A percentile compares a stretch with the other conserved stretches of the same genome.
Conservation (phyloP, 2,888 invertebrate species). For the Dusona sp. region DNA sequence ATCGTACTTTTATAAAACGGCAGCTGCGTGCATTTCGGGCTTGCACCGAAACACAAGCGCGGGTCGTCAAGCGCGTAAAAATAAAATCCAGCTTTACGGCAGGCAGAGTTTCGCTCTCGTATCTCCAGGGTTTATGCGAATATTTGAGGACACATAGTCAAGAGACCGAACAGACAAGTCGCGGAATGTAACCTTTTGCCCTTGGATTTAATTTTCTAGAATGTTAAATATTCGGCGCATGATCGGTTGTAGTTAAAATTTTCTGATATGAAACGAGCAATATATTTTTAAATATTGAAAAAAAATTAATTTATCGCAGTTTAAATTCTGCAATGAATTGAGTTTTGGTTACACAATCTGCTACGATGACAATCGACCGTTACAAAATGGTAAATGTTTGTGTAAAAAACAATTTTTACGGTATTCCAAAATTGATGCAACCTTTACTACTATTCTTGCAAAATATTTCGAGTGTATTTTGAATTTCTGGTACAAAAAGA, state of each 20-base stretch:
- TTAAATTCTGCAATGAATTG: too few species aligned
- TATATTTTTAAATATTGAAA: background rate
- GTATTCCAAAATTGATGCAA: too few species aligned
- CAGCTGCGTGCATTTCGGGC: conserved; percentile 57
- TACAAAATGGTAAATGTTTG: too few species aligned
- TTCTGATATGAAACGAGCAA: too few species aligned
- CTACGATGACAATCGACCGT: background rate
- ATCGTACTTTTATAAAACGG: conserved; percentile 37
- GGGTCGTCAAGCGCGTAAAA: conserved; percentile 58
- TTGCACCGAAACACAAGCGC: conserved; percentile 33
- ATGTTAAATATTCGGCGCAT: background rate
- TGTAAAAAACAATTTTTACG: too few species aligned
- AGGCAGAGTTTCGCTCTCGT: conserved; percentile 28
- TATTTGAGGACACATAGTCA: background rate
- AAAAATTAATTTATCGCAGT: background rate
- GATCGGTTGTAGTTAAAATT: too few species aligned
- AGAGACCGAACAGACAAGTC: background rate
- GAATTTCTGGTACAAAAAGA: background rate
- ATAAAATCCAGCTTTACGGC: conserved; percentile 59
- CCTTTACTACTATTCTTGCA: too few species aligned
- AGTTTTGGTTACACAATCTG: background rate
- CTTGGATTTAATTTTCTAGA: background rate
- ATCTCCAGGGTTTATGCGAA: conserved; percentile 1
- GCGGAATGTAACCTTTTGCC: conserved; percentile 8
- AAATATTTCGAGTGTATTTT: too few species aligned